These are phyloP conservation scores for Tetramorium alpestre DNA, from an alignment of 1,140 invertebrate genomes.

Conservation along the genomic window DNA sequence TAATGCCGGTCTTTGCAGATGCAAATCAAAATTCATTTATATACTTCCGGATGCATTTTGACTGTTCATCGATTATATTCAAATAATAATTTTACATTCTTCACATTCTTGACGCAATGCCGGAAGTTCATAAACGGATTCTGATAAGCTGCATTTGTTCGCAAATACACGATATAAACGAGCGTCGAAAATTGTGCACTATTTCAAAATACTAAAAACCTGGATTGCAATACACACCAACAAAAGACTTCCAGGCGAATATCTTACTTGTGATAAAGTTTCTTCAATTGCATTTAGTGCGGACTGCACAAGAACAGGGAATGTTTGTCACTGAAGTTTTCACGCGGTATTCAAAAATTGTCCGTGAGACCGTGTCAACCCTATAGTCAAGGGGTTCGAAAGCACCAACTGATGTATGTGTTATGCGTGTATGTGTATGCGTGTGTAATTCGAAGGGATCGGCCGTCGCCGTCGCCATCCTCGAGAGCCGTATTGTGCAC, in stretches of 20 bases:
- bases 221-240: neutral
- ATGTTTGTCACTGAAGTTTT: constrained; percentile 8
- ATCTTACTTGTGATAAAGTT: constrained; percentile 41
- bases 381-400: neutral
- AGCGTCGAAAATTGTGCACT: neutral
- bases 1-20: neutral
- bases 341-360: constrained; percentile 11
- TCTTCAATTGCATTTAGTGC: neutral
- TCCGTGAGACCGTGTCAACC: neutral
- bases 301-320: neutral
- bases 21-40: neutral
- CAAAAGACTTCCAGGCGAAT: neutral
- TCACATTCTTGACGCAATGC: neutral
- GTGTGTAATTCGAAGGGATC: constrained; percentile 6
- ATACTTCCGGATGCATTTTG: neutral
- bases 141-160: neutral
- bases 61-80: neutral
- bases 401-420: constrained; percentile 24
- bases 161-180: neutral
- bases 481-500: constrained; percentile 18
- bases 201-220: neutral
- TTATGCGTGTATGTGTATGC: neutral
- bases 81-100: constrained; percentile 9
- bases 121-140: neutral
- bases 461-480: constrained; percentile 9